phyloP scores from a whole-genome alignment of 2,797 vertebrate species.

The Aplochiton taeniatus region DNA sequence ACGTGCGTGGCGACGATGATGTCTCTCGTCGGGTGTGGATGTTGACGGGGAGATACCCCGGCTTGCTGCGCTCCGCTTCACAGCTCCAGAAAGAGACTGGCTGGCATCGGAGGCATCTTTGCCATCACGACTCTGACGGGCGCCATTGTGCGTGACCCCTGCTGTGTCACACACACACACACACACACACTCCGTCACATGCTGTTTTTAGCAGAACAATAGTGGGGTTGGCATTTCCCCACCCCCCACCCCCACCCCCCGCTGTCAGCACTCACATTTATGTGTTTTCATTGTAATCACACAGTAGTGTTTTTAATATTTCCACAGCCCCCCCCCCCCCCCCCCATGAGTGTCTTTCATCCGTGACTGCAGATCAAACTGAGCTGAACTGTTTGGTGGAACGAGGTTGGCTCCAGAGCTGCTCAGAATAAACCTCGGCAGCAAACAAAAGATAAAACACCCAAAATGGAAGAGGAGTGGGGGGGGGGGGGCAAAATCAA shows the following conservation, averaged over 20 bases:
- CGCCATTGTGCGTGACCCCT: conserved; percentile 57
- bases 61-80: not conserved
- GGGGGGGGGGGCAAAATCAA: conserved; percentile 46
- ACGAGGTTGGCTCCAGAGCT: conserved; percentile 32
- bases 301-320: conserved; percentile 55
- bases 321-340: conserved; percentile 23
- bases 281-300: conserved; percentile 73
- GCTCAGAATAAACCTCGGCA: conserved; percentile 54
- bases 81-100: not conserved
- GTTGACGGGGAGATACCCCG: too few species aligned
- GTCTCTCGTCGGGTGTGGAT: too few species aligned
- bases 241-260: too few species aligned
- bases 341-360: conserved; percentile 59
- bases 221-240: conserved; percentile 60
- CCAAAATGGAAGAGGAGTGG: conserved; percentile 52
- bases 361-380: conserved; percentile 64
- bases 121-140: conserved; percentile 35
- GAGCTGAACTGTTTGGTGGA: conserved; percentile 48
- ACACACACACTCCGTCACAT: conserved; percentile 49
- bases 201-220: conserved; percentile 73
- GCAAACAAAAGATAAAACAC: conserved; percentile 71
- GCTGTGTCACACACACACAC: conserved; percentile 53
- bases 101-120: too few species aligned
- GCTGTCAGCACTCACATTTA: conserved; percentile 66
- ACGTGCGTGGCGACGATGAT: too few species aligned